Percentiles rank a stretch among this genome's conserved stretches.
phyloP scores from a whole-genome alignment of 2,888 invertebrate genomes.

The Crematogaster levior region DNA sequence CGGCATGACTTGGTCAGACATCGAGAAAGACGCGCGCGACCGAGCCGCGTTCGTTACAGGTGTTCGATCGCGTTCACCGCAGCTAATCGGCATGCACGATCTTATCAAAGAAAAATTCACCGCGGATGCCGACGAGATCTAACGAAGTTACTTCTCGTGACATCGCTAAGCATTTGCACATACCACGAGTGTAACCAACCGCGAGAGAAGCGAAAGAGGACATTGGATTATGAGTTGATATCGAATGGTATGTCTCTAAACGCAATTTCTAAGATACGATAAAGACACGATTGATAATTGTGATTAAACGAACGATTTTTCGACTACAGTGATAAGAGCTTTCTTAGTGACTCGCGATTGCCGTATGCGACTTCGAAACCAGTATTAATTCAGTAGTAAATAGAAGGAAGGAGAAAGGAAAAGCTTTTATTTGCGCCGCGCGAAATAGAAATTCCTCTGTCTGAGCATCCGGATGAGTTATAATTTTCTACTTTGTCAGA shows the following conservation, averaged over 20 bases:
- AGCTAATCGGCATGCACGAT: slow-evolving; percentile 69
- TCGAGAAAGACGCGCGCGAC: slow-evolving; percentile 66
- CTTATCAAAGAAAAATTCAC: slow-evolving; percentile 70
- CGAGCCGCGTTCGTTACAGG: slow-evolving; percentile 72
- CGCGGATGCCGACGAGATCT: slow-evolving; percentile 58
- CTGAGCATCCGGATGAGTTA: slow-evolving; percentile 25
- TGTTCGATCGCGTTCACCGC: slow-evolving; percentile 68
- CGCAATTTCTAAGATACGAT: slow-evolving; percentile 67
- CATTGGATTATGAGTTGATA: slow-evolving; percentile 61
- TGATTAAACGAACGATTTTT: slow-evolving; percentile 76
- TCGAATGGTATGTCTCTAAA: slow-evolving; percentile 34
- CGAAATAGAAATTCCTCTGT: slow-evolving; percentile 48
- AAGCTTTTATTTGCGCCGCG: slow-evolving; percentile 29
- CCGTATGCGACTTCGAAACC: slow-evolving; percentile 65
- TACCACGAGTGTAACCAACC: slow-evolving; percentile 68
- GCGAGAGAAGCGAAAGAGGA: slow-evolving; percentile 64
- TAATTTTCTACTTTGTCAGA: slow-evolving; percentile 48
- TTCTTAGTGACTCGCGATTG: slow-evolving; percentile 63
- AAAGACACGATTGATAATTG: slow-evolving; percentile 54
- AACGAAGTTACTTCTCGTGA: slow-evolving; percentile 68
- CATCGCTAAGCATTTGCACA: slow-evolving; percentile 63
- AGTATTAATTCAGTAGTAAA: slow-evolving; percentile 49
- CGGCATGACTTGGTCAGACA: slow-evolving; percentile 50
- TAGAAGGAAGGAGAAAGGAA: slow-evolving; percentile 11
- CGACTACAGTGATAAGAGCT: slow-evolving; percentile 68